Conservation (phyloP, 2,113 vertebrate genomes). For the Caloenas nicobarica region DNA sequence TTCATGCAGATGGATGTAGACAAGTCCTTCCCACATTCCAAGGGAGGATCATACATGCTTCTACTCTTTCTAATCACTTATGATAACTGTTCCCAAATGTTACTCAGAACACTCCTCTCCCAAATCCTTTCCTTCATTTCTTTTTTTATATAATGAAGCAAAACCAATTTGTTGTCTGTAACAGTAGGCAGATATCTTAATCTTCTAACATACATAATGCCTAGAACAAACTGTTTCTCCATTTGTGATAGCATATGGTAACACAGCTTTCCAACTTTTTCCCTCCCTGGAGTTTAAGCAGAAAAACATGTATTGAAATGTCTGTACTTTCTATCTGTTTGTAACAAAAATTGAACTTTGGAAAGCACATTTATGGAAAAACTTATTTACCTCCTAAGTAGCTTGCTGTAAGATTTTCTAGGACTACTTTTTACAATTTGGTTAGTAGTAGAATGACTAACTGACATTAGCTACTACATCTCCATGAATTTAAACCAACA, state of each 20-base stretch:
- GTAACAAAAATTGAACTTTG: conserved; percentile 2
- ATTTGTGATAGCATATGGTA: conserved; percentile 63
- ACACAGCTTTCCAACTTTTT: conserved; percentile 21
- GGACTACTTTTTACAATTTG: neutral
- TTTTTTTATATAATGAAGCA: conserved; percentile 1
- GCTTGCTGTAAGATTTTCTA: neutral
- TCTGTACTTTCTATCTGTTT: neutral
- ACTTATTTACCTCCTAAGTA: neutral
- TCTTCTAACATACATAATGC: conserved; percentile 51
- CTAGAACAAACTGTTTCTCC: conserved; percentile 62
- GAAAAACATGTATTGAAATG: conserved; percentile 21
- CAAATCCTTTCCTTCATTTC: conserved; percentile 7
- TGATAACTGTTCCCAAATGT: neutral
- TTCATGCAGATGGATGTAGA: conserved; percentile 7
- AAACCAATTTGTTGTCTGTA: conserved; percentile 43
- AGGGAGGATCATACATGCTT: neutral
- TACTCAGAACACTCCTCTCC: conserved; percentile 15
- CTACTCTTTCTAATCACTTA: conserved; percentile 15
- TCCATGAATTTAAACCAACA: neutral
- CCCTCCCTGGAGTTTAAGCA: neutral
- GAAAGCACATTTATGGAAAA: neutral
- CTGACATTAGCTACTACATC: neutral
- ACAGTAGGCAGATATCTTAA: conserved; percentile 55
- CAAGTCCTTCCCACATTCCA: conserved; percentile 18
- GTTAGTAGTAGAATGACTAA: neutral